Evolutionary conservation across 2,113 vertebrate species (phyloP).

Genomic region (Eublepharis macularius): DNA sequence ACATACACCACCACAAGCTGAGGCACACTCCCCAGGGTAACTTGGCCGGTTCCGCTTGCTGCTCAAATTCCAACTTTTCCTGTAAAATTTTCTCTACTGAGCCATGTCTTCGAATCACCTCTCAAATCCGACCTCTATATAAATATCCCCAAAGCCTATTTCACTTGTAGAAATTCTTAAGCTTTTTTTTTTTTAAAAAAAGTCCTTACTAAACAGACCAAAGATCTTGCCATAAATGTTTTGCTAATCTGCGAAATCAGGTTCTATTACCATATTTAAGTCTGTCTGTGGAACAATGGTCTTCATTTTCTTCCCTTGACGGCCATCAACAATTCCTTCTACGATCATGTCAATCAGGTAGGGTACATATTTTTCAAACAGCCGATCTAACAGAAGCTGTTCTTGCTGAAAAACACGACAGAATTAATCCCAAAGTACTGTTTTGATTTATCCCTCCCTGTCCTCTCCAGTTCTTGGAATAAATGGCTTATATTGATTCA

Average conservation of each 20-base stretch:
- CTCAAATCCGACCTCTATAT: background rate
- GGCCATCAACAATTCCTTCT: slow-evolving; percentile 87
- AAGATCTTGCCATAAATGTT: accelerated
- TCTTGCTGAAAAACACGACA: slow-evolving; percentile 68
- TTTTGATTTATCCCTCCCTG: background rate
- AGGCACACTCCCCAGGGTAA: background rate
- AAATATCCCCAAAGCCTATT: no score
- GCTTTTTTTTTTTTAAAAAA: no score
- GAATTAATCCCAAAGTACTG: background rate
- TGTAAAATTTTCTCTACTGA: background rate
- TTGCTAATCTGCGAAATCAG: background rate
- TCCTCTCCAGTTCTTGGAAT: background rate
- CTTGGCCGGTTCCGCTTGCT: background rate
- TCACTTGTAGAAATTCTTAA: background rate
- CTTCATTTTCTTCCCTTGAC: slow-evolving; percentile 84
- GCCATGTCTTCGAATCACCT: background rate
- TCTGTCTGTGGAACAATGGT: slow-evolving; percentile 92
- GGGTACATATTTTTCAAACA: slow-evolving; percentile 93
- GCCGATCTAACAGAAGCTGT: slow-evolving; percentile 68
- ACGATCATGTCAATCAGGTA: slow-evolving; percentile 86
- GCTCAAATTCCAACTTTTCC: background rate
- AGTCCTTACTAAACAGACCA: no score
- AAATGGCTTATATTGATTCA: no score
- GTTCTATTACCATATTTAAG: slow-evolving; percentile 89
- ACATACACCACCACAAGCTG: no score